Base-by-base conservation (phyloP, 2,113 vertebrate species). In the Eretmodus cyanostictus region DNA sequence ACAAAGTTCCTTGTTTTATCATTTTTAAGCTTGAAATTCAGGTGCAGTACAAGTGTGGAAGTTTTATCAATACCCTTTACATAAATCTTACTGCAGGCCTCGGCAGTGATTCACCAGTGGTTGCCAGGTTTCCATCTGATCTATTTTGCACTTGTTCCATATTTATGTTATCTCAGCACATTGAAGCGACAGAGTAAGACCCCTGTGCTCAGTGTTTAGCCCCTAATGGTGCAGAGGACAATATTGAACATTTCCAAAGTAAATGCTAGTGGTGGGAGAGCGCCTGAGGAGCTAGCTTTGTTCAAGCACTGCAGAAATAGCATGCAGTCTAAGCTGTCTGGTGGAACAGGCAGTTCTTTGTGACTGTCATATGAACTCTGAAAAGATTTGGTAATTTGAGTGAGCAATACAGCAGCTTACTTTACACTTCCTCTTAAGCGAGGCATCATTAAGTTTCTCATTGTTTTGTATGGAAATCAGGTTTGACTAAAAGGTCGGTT, bases 281-380 rank as follows among this genome's bases (percentile, higher is more conserved):
- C 9, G 71, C 85, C 87, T 38, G 66, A 87, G 85, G 89, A 80
- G 38, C 55, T 51, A 34, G 57, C 45, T 89, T 84, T 79, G 71
- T 91, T 89, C 71, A 78, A 91, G 61, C 13, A 5, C 61, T 38
- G 80, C 84, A 90, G 86, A 87, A 87, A 89, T 78, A 89, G 85
- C 84, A 45, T 42, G 71, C 81, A 68, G 80, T 85, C 45, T 14
- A 61, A 82, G 80, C 80, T 78, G 86, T 88, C 86, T 82, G 79
- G 42, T 63, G 7, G 24, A 90, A 95, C 93, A 93, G 90, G 78
- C 87, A 82, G 53, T 51, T 89, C 86, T 93, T 94, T 94, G 91
- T 95, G 81, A 82, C 88, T 85, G 63, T 53, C 7, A 31, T 91
- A 89, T 86, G 57, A 90, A 89, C 90, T 84, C 86, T 82, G 40